Base-by-base conservation (phyloP, 2,797 vertebrate species). In the Megalops cyprinoides region DNA sequence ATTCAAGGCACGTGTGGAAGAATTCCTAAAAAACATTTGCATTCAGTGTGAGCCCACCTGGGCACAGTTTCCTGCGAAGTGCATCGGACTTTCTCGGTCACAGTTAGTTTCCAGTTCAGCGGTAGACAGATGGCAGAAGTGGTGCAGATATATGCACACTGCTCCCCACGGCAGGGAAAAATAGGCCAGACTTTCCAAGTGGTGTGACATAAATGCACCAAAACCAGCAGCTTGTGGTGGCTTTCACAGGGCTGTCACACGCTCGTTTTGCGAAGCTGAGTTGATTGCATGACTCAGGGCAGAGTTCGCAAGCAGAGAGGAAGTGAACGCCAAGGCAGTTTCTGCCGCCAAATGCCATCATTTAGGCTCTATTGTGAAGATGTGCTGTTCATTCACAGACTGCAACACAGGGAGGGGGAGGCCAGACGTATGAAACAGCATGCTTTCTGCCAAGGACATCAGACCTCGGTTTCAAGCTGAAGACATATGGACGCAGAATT, bases 1-100 rank as follows among this genome's bases (percentile, higher is more conserved):
- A 37, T 69, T 69, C 65, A 31, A 69, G 65, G 18, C 65, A 39
- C 20, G 69, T 69, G 65, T 69, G 65, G 34, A 23, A 69, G 23
- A 42, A 39, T 69, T 69, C 18, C 31, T n/a, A n/a, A n/a, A n/a
- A n/a, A n/a, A n/a, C 49, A 51, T 51, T 71, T 44, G 4, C 2
- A 5, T 71, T 71, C 37, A 42, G 18, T 39, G 67, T 71, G 67
- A 44, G 42, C 23, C 67, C 34, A 71, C 67, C 39, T 71, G 34
- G 67, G 67, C 67, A 71, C 34, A 44, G 67, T 71, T 65, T 65
- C 34, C 60, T 15, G 60, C 25, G 25, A 65, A 65, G 60, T 65
- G 60, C 28, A 15, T 34, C 18, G 39, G 67, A 71, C 67, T 51
- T 51, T 51, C 15, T 51, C 49, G 7, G 49, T 71, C 67, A 23